A percentile compares a stretch with the other conserved stretches of the same genome.
Evolutionary conservation across 1,140 invertebrate genomes (phyloP).

Genomic region (Eriosoma lanigerum): DNA sequence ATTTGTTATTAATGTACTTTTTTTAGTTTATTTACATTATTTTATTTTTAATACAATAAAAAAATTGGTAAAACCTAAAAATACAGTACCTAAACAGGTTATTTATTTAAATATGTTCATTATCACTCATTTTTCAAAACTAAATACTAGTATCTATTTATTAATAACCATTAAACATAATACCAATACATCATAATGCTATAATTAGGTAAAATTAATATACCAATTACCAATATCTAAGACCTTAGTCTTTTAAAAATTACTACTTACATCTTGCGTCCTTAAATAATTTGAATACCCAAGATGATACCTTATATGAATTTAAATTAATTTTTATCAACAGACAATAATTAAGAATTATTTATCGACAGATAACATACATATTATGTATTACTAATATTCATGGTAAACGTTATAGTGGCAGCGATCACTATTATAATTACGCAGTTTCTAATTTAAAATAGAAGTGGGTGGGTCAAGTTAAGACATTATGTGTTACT

Average conservation of each 20-base stretch:
- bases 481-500: too few relatives aligned
- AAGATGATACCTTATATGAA: not conserved
- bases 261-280: slow-evolving; percentile 28
- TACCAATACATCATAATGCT: not conserved
- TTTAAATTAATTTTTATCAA: not conserved
- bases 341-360: not conserved
- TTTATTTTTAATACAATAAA: too few relatives aligned
- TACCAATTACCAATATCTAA: not conserved
- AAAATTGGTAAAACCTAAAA: too few relatives aligned
- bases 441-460: too few relatives aligned
- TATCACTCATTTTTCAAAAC: not conserved
- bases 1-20: too few relatives aligned
- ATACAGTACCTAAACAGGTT: too few relatives aligned
- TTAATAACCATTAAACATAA: not conserved
- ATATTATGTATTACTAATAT: not conserved
- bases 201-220: not conserved
- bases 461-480: too few relatives aligned
- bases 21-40: too few relatives aligned
- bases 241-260: not conserved
- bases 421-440: too few relatives aligned
- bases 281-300: slow-evolving; percentile 1
- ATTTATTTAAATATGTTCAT: not conserved
- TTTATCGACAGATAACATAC: not conserved
- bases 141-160: not conserved
- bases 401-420: too few relatives aligned